Percentiles rank a stretch among this genome's conserved stretches.
These are phyloP conservation scores for Carapus acus DNA, from an alignment of 2,797 vertebrate species.

Conservation along the genomic window DNA sequence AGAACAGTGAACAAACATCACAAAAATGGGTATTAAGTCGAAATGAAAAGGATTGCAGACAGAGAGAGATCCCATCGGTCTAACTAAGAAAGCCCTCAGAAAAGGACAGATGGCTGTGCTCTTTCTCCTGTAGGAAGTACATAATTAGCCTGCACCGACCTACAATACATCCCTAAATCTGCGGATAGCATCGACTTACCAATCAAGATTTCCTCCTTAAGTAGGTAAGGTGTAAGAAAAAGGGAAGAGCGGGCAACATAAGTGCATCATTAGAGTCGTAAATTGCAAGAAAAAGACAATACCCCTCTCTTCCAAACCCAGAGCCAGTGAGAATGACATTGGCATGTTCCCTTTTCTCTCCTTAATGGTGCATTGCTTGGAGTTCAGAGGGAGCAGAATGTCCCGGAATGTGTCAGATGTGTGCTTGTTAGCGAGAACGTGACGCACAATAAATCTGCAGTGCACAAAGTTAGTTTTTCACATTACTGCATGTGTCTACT, in stretches of 20 bases:
- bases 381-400: conserved; percentile 15
- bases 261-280: conserved; percentile 99
- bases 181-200: conserved; percentile 99
- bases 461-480: background rate
- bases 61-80: conserved; percentile 79
- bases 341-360: conserved; percentile 54
- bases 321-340: conserved; percentile 55
- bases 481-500: conserved; percentile 17
- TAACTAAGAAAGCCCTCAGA: conserved; percentile 81
- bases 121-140: conserved; percentile 85
- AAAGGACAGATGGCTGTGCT: conserved; percentile 83
- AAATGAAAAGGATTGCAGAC: conserved; percentile 75
- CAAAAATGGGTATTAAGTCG: conserved; percentile 72
- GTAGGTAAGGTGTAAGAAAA: conserved; percentile 99
- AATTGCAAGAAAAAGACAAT: conserved; percentile 98
- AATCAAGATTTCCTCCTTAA: conserved; percentile 99
- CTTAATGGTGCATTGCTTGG: conserved; percentile 28
- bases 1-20: conserved; percentile 79
- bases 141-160: conserved; percentile 87
- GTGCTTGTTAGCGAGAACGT: conserved; percentile 7
- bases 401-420: conserved; percentile 11
- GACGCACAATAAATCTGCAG: conserved; percentile 3
- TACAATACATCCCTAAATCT: conserved; percentile 96
- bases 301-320: conserved; percentile 82
- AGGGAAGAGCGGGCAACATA: conserved; percentile 99